phyloP scores from a whole-genome alignment of 2,113 vertebrate genomes.

The Gallinago media region DNA sequence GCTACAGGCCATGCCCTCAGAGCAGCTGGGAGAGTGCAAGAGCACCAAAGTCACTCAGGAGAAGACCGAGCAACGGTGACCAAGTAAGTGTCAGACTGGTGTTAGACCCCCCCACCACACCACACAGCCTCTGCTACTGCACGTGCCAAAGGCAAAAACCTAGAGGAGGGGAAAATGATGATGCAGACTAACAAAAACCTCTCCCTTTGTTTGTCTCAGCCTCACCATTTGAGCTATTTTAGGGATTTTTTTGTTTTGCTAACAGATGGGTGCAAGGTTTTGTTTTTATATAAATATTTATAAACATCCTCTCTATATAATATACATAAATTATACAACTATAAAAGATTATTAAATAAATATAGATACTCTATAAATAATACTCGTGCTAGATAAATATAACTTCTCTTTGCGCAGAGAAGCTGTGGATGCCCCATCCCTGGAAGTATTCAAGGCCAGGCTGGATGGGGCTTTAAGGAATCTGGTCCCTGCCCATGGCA shows the following conservation, averaged over 20 bases:
- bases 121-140: not conserved
- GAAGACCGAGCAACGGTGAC: not conserved
- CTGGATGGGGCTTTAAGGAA: too few relatives aligned
- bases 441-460: too few relatives aligned
- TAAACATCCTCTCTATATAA: not conserved
- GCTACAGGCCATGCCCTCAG: not conserved
- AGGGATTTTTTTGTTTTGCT: not conserved
- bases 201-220: not conserved
- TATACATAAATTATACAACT: not conserved
- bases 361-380: not conserved
- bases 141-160: not conserved
- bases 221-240: not conserved
- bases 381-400: not conserved
- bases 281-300: not conserved
- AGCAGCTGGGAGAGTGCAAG: not conserved
- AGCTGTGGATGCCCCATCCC: not conserved
- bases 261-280: not conserved
- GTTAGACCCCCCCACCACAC: not conserved
- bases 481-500: too few relatives aligned
- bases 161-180: not conserved
- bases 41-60: not conserved
- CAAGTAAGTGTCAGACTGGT: not conserved
- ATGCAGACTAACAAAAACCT: not conserved
- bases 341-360: not conserved
- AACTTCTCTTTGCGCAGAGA: not conserved